A percentile compares a stretch with the other conserved stretches of the same genome.
Conservation (phyloP, 2,113 vertebrate genomes). For the Struthio camelus region DNA sequence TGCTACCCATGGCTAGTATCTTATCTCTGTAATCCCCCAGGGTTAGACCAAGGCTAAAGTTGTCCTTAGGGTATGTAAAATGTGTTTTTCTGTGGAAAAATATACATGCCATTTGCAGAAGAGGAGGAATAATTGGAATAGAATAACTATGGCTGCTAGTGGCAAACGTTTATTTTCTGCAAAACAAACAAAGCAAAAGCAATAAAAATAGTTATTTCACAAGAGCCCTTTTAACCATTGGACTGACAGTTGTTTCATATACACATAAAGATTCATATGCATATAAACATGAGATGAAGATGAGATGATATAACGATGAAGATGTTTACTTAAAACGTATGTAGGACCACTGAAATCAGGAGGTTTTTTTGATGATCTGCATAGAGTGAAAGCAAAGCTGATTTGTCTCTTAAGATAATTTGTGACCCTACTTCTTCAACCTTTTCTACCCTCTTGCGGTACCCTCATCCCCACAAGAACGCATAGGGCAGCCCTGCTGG, state of each 20-base stretch:
- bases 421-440: not conserved
- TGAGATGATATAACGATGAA: not conserved
- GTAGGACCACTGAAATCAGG: not conserved
- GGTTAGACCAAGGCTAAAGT: not conserved
- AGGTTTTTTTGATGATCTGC: not conserved
- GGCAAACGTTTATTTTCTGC: not conserved
- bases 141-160: not conserved
- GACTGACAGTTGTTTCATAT: not conserved
- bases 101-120: not conserved
- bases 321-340: not conserved
- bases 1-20: not conserved
- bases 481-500: not conserved
- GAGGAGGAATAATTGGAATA: not conserved
- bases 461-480: not conserved
- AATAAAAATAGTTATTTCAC: not conserved
- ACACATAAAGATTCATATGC: not conserved
- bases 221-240: not conserved
- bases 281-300: not conserved
- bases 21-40: slow-evolving; percentile 25
- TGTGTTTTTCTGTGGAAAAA: not conserved
- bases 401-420: not conserved
- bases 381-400: not conserved
- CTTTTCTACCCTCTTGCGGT: not conserved
- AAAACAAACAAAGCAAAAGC: not conserved
- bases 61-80: not conserved